These are phyloP conservation scores for Xenopus petersii DNA, from an alignment of 2,797 vertebrate genomes.

Conservation along the genomic window DNA sequence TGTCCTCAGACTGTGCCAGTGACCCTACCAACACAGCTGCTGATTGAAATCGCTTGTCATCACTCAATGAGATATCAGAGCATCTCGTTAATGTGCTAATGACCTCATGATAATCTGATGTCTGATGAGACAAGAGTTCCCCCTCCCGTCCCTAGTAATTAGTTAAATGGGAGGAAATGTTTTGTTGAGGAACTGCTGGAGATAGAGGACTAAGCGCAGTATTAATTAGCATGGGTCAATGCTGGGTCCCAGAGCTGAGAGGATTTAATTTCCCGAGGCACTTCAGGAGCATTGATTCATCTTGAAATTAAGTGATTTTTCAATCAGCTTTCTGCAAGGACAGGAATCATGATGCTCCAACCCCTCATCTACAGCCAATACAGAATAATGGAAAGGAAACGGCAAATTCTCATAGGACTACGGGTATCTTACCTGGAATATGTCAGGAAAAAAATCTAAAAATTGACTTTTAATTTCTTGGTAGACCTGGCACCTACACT, in stretches of 20 bases:
- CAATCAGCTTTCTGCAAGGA: constrained; percentile 85
- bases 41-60: constrained; percentile 32
- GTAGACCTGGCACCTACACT: neutral
- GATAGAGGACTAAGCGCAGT: constrained; percentile 65
- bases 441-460: neutral
- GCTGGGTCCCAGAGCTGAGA: constrained; percentile 84
- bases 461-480: neutral
- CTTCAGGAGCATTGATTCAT: constrained; percentile 99
- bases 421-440: neutral
- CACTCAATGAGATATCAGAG: constrained; percentile 26
- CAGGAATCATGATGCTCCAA: constrained; percentile 14
- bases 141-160: constrained; percentile 73
- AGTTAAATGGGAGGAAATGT: constrained; percentile 94
- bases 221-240: constrained; percentile 99
- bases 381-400: neutral
- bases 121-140: constrained; percentile 48
- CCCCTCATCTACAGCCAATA: neutral
- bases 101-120: constrained; percentile 98
- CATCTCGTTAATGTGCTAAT: constrained; percentile 84
- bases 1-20: neutral
- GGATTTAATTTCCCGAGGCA: constrained; percentile 99
- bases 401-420: neutral
- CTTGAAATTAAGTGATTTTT: constrained; percentile 99
- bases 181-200: constrained; percentile 47
- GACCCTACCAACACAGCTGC: constrained; percentile 7